Evolutionary conservation across 1,140 invertebrate species (phyloP).

Genomic region (Drosophila repleta): DNA sequence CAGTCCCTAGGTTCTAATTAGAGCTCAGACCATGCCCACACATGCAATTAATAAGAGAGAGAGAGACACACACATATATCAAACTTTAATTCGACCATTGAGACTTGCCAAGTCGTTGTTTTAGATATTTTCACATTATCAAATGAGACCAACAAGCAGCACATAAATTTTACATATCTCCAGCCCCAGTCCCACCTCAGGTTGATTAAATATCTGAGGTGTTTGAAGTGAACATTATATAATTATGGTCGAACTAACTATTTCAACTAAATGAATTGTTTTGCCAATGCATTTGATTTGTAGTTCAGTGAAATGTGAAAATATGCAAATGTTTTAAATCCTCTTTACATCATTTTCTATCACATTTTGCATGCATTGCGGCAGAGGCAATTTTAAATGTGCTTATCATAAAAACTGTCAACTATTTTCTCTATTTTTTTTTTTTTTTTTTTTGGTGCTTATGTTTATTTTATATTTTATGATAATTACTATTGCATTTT

Average conservation of each 20-base stretch:
- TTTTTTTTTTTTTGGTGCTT: too few species aligned
- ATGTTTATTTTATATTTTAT: background rate
- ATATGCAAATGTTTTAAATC: too few species aligned
- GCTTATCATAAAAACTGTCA: background rate
- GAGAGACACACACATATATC: background rate
- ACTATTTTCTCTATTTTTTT: background rate
- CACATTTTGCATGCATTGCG: too few species aligned
- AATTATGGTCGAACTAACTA: too few species aligned
- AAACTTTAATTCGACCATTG: conserved; percentile 40
- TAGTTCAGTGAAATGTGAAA: too few species aligned
- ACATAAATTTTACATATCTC: background rate
- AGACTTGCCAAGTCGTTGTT: conserved; percentile 34
- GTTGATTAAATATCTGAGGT: background rate
- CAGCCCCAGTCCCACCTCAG: background rate
- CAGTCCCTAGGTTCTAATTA: conserved; percentile 43
- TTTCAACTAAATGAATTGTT: too few species aligned
- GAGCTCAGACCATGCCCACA: conserved; percentile 20
- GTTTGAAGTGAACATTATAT: too few species aligned
- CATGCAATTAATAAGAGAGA: conserved; percentile 29
- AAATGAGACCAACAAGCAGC: conserved; percentile 15
- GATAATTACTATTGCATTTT: background rate
- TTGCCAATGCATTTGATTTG: too few species aligned
- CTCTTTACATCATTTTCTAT: too few species aligned
- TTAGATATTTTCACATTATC: conserved; percentile 26
- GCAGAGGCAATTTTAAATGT: too few species aligned